These are phyloP conservation scores for Ceratotherium simum DNA, from an alignment of 2,113 vertebrate genomes.

Conservation along the genomic window DNA sequence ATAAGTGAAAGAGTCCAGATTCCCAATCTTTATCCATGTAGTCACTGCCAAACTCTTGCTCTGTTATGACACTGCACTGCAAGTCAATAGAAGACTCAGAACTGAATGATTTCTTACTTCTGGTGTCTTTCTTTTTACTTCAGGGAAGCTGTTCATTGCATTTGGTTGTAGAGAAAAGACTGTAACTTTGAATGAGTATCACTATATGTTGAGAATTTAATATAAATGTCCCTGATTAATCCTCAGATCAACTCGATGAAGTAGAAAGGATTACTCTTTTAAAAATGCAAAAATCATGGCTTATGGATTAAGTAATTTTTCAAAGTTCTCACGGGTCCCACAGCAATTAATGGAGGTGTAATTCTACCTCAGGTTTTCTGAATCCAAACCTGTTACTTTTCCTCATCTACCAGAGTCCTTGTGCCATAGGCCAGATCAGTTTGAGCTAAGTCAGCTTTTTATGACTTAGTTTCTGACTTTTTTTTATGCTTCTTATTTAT, in stretches of 20 bases:
- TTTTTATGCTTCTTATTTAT: background rate
- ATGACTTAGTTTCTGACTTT: background rate
- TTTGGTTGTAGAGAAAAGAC: background rate
- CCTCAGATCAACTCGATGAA: background rate
- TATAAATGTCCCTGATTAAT: background rate
- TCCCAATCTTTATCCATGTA: background rate
- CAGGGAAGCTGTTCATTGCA: background rate
- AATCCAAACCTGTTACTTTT: background rate
- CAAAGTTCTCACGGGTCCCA: background rate
- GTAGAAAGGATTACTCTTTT: background rate
- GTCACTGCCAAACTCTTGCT: background rate
- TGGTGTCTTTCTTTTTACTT: background rate
- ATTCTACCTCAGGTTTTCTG: background rate
- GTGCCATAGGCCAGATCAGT: background rate
- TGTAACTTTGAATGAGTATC: background rate
- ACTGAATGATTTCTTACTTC: background rate
- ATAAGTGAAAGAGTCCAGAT: background rate
- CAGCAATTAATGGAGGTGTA: background rate
- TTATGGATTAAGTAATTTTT: background rate
- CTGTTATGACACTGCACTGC: accelerated
- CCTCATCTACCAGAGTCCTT: background rate
- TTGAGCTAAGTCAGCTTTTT: background rate
- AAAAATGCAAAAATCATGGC: background rate
- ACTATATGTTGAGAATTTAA: background rate
- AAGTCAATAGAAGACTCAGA: background rate